phyloP scores from a whole-genome alignment of 2,888 invertebrate genomes.

The Nysson spinosus region DNA sequence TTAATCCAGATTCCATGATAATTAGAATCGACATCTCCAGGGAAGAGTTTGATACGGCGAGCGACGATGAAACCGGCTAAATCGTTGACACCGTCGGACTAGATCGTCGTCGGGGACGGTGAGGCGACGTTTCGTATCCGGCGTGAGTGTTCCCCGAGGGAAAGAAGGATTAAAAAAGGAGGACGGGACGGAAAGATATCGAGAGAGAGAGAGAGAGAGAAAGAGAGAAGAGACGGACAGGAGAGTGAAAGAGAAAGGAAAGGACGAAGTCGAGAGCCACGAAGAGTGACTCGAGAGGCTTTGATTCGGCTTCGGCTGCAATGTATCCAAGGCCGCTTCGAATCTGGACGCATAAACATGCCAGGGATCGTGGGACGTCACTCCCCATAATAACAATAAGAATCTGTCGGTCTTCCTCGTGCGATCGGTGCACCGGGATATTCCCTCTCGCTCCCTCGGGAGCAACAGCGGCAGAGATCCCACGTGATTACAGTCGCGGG shows the following conservation, averaged over 20 bases:
- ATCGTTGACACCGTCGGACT: no score
- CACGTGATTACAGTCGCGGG: constrained; percentile 76
- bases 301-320: constrained; percentile 62
- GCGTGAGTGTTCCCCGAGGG: constrained; percentile 29
- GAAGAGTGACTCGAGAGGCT: constrained; percentile 53
- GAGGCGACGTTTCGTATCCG: constrained; percentile 9
- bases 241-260: constrained; percentile 8
- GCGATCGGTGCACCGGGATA: constrained; percentile 35
- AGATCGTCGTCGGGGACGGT: neutral
- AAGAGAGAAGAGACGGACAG: constrained; percentile 9
- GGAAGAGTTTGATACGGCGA: no score
- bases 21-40: no score
- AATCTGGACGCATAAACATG: constrained; percentile 77
- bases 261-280: constrained; percentile 36
- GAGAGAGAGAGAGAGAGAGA: constrained; percentile 5
- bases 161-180: constrained; percentile 33
- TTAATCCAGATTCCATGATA: no score
- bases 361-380: constrained; percentile 74
- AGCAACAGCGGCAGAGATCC: constrained; percentile 74
- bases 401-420: constrained; percentile 65
- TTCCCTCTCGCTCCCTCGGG: constrained; percentile 57
- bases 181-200: constrained; percentile 24
- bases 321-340: constrained; percentile 74
- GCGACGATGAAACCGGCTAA: neutral
- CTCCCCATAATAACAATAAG: constrained; percentile 77